Percentiles rank a stretch among this genome's conserved stretches.
Conservation (phyloP, 1,140 invertebrate species). For the Heliconius hermathena region DNA sequence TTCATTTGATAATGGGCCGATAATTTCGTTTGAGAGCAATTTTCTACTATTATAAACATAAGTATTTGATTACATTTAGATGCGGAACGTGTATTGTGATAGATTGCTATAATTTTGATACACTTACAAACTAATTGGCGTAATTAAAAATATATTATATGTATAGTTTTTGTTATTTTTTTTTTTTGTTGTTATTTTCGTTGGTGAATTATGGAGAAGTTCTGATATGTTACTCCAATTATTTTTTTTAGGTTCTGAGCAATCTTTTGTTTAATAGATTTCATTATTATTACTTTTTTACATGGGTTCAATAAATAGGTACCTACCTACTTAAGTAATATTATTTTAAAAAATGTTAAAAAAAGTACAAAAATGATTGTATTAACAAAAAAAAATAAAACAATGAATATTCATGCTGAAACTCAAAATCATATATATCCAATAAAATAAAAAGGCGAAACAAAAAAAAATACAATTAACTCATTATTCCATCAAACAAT, state of each 20-base stretch:
- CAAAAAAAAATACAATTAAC: conserved; percentile 52
- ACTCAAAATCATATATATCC: conserved; percentile 13
- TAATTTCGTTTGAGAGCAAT: conserved; percentile 75
- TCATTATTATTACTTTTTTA: too few relatives aligned
- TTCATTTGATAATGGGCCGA: conserved; percentile 74
- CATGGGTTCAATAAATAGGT: too few relatives aligned
- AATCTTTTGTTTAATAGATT: too few relatives aligned
- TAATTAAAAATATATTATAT: conserved; percentile 39
- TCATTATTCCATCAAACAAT: conserved; percentile 72
- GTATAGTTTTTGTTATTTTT: background rate
- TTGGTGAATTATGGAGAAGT: background rate
- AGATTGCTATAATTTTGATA: conserved; percentile 64
- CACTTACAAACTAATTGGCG: conserved; percentile 34
- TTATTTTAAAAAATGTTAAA: too few relatives aligned
- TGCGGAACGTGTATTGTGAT: conserved; percentile 53
- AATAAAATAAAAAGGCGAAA: conserved; percentile 32
- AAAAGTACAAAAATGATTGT: background rate
- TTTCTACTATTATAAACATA: conserved; percentile 74
- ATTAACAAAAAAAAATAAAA: conserved; percentile 4
- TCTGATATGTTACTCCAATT: background rate
- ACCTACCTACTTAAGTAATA: too few relatives aligned
- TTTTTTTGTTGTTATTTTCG: background rate
- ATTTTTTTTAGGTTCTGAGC: too few relatives aligned
- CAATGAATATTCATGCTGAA: conserved; percentile 12
- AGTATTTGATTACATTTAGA: conserved; percentile 67